Conservation (phyloP, 2,113 vertebrate genomes). For the Chaetura pelagica region DNA sequence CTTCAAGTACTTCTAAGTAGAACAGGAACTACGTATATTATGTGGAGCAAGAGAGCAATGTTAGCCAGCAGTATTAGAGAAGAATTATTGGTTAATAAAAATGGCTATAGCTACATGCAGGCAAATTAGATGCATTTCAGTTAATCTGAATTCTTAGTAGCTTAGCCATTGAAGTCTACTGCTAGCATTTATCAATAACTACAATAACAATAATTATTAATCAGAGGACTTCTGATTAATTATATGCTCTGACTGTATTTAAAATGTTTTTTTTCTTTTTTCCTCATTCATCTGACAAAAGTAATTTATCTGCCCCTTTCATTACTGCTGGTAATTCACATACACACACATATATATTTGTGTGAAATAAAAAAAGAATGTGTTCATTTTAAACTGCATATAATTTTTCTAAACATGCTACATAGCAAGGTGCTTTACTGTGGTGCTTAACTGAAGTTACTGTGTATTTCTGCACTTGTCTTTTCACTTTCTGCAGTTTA, state of each 20-base stretch:
- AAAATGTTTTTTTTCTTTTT: slow-evolving; percentile 29
- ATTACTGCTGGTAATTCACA: background rate
- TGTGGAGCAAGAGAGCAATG: background rate
- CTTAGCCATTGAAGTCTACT: slow-evolving; percentile 47
- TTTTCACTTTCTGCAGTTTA: slow-evolving; percentile 42
- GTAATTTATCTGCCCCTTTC: slow-evolving; percentile 26
- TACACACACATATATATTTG: background rate
- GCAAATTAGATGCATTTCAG: slow-evolving; percentile 55
- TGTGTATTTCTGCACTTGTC: slow-evolving; percentile 14
- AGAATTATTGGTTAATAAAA: slow-evolving; percentile 36
- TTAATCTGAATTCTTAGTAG: slow-evolving; percentile 64
- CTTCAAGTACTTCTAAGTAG: background rate
- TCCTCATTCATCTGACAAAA: slow-evolving; percentile 56
- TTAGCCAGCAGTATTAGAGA: background rate
- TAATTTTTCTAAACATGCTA: slow-evolving; percentile 54
- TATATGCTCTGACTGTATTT: slow-evolving; percentile 46
- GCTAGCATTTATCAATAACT: slow-evolving; percentile 61
- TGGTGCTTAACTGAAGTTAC: slow-evolving; percentile 61
- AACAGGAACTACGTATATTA: background rate
- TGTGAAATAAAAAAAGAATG: background rate
- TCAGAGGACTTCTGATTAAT: slow-evolving; percentile 65
- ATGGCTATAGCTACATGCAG: slow-evolving; percentile 39
- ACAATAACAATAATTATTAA: slow-evolving; percentile 74
- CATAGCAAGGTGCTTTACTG: slow-evolving; percentile 12
- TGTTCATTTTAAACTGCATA: slow-evolving; percentile 41